A percentile compares a stretch with the other conserved stretches of the same genome.
phyloP scores from a whole-genome alignment of 2,888 invertebrate species.

The Pandemis cinnamomeana region DNA sequence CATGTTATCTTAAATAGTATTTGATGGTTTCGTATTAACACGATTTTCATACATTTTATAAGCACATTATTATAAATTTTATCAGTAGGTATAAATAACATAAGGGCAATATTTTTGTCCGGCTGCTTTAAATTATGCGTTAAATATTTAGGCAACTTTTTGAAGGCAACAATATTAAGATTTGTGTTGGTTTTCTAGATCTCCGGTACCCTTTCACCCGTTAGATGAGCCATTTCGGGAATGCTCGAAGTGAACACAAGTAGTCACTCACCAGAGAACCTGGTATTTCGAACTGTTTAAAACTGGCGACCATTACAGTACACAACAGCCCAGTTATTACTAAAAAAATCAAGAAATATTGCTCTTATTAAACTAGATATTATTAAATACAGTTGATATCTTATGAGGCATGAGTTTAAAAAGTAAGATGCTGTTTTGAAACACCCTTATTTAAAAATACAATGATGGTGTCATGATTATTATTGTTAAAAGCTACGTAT shows the following conservation, averaged over 20 bases:
- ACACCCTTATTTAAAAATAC: not conserved
- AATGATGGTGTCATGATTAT: not conserved
- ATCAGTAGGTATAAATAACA: not conserved
- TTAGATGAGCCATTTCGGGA: not conserved
- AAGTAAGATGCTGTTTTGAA: constrained; percentile 2
- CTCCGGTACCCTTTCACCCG: not conserved
- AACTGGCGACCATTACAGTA: not conserved
- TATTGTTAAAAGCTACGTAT: not conserved
- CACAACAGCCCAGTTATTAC: not conserved
- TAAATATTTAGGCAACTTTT: not conserved
- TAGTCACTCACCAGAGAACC: no score
- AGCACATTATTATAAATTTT: constrained; percentile 38
- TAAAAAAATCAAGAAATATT: not conserved
- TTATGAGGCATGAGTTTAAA: not conserved
- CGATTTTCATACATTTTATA: constrained; percentile 50
- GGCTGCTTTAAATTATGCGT: not conserved
- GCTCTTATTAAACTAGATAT: not conserved
- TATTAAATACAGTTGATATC: not conserved
- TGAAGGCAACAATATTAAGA: not conserved
- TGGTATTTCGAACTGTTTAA: not conserved
- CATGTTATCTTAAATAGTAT: constrained; percentile 80
- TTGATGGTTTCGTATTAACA: constrained; percentile 75
- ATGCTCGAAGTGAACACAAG: not conserved
- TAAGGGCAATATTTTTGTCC: constrained; percentile 22
- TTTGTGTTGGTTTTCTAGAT: not conserved